Conservation (phyloP, 2,888 invertebrate species). For the Lamellibrachia columna region DNA sequence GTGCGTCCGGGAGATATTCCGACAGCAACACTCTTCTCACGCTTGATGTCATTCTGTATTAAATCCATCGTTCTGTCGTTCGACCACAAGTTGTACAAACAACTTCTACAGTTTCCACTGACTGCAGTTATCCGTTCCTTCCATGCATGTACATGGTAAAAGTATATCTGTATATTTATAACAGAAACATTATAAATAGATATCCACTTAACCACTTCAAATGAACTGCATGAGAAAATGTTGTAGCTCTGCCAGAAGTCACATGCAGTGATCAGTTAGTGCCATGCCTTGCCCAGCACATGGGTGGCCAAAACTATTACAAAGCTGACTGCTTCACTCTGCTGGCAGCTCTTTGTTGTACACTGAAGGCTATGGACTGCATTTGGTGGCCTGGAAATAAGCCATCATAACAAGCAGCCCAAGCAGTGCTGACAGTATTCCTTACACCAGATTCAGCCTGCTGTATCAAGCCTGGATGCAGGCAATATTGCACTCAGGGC, state of each 20-base stretch:
- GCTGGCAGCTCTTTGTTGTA: neutral
- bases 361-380: neutral
- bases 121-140: neutral
- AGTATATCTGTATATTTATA: neutral
- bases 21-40: neutral
- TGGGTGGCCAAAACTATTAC: neutral
- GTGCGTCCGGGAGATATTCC: neutral
- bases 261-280: neutral
- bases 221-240: neutral
- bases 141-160: neutral
- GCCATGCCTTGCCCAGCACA: neutral
- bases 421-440: neutral
- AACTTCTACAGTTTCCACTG: neutral
- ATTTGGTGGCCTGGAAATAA: neutral
- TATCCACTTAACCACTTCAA: neutral
- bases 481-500: neutral
- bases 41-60: neutral
- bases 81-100: neutral
- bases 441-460: slow-evolving; percentile 8
- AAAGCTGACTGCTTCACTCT: neutral
- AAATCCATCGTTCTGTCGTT: neutral
- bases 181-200: neutral
- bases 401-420: neutral
- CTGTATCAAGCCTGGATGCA: neutral
- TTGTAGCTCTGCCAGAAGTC: neutral